Evolutionary conservation across 1,140 invertebrate species (phyloP), one percentile per base, ranked within the genome.

Genomic region (Phymastichus coffea): DNA sequence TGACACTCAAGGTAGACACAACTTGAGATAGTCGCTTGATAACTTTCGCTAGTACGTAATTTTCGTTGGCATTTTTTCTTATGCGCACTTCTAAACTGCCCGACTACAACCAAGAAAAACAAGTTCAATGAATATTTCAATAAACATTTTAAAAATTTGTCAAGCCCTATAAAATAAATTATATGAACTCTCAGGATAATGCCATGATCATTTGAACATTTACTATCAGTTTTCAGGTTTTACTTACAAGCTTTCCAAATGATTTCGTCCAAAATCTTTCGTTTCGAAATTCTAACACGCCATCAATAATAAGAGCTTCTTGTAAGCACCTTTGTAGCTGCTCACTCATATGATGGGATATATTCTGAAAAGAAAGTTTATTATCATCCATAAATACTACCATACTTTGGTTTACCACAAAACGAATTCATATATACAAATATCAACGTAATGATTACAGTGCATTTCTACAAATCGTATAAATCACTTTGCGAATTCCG

Each of bases 181-280:
- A n/a, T n/a, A n/a, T n/a, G n/a, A n/a, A n/a, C n/a, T n/a, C n/a
- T n/a, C n/a, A n/a, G n/a, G n/a, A n/a, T n/a, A n/a, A n/a, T n/a
- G n/a, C n/a, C n/a, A n/a, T n/a, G n/a, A n/a, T n/a, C n/a, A n/a
- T n/a, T n/a, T n/a, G n/a, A n/a, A n/a, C n/a, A n/a, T n/a, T n/a
- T n/a, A n/a, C n/a, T n/a, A n/a, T n/a, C n/a, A n/a, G n/a, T n/a
- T n/a, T n/a, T n/a, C n/a, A n/a, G n/a, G 12, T 30, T 30, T 12
- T 41, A 44, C 77, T 78, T 74, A 86, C 85, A 71, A 86, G 68
- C 67, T 80, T 80, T 23, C 83, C 85, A 73, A 88, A 88, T 48
- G 86, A 85, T 14, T 88, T 67, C n/a, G 85, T 86, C 87, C 87
- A 89, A 66, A 88, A 89, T 67, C 86, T 82, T 67, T 87, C 86